phyloP scores from a whole-genome alignment of 2,113 vertebrate species.

The human (Homo sapiens) region GRCh38 chr7:114089501-114090000 shows the following conservation, averaged over 20 bases:
- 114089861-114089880: slow-evolving; percentile 22
- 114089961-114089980: slow-evolving; percentile 33
- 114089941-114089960: neutral
- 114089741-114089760: neutral
- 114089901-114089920: slow-evolving; percentile 12
- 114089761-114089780: neutral
- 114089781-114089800: slow-evolving; percentile 61
- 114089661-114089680: neutral
- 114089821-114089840: slow-evolving; percentile 28
- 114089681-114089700: slow-evolving; percentile 21
- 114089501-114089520: slow-evolving; percentile 60
- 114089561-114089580: slow-evolving; percentile 33
- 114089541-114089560: slow-evolving; percentile 44
- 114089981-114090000: slow-evolving; percentile 35
- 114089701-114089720: neutral
- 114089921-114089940: neutral
- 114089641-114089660: neutral
- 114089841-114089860: slow-evolving; percentile 34
- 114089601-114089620: neutral
- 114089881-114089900: slow-evolving; percentile 55
- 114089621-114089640: neutral
- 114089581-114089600: neutral
- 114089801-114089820: neutral
- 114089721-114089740: slow-evolving; percentile 47
- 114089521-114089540: slow-evolving; percentile 23